A percentile compares a stretch with the other conserved stretches of the same genome.
These are phyloP conservation scores for Araneus ventricosus DNA, from an alignment of 1,140 invertebrate species.

Conservation along the genomic window DNA sequence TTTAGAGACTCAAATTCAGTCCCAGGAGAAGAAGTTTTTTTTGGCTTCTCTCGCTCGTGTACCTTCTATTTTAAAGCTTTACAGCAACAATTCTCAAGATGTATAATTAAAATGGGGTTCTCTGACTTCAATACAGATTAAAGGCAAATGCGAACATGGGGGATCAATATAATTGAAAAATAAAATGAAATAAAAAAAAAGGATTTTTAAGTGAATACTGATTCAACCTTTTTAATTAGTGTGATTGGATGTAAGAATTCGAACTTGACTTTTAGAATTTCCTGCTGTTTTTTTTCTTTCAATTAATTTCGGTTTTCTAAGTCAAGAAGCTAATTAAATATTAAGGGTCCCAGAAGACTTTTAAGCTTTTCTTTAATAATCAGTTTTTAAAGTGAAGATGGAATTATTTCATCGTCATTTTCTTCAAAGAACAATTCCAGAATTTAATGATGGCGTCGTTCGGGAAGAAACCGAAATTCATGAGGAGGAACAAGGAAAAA, in stretches of 20 bases:
- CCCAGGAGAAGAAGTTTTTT: not conserved
- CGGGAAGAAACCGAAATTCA: not conserved
- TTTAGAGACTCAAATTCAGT: not conserved
- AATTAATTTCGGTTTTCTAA: conserved; percentile 12
- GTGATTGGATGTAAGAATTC: conserved; percentile 5
- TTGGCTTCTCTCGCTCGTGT: not conserved
- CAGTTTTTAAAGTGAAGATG: conserved; percentile 11
- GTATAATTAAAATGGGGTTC: not conserved
- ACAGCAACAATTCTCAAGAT: not conserved
- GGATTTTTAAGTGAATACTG: not conserved
- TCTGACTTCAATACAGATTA: not conserved
- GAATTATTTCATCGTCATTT: conserved; percentile 15
- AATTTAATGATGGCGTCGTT: not conserved
- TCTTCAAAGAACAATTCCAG: not conserved
- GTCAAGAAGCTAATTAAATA: conserved; percentile 22
- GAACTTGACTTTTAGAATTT: conserved; percentile 23
- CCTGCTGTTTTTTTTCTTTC: not conserved
- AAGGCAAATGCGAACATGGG: not conserved
- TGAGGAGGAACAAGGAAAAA: not conserved
- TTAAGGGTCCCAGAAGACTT: not conserved
- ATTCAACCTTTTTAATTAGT: conserved; percentile 18
- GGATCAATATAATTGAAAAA: conserved; percentile 3
- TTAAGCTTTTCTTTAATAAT: not conserved
- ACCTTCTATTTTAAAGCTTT: not conserved
- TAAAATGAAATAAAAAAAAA: not conserved